Conservation (phyloP, 2,888 invertebrate species). For the Oscheius sp. region DNA sequence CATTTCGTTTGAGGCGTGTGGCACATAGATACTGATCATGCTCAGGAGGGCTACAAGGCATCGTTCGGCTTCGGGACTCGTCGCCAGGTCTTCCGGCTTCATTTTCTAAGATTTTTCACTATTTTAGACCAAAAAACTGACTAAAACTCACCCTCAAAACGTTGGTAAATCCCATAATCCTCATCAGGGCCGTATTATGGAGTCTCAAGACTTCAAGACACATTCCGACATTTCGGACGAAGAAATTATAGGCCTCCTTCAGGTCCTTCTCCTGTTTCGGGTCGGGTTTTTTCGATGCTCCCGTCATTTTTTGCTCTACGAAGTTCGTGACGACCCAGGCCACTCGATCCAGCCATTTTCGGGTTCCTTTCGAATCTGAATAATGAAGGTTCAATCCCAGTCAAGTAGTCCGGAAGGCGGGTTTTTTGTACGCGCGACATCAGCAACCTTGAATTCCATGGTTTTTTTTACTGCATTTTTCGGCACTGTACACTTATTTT, state of each 20-base stretch:
- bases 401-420: too few species aligned
- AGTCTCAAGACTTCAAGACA: conserved; percentile 66
- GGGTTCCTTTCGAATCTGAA: conserved; percentile 62
- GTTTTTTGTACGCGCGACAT: too few species aligned
- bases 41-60: conserved; percentile 66
- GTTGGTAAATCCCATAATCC: conserved; percentile 65
- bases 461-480: too few species aligned
- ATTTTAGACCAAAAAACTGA: too few species aligned
- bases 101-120: conserved; percentile 55
- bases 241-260: conserved; percentile 65
- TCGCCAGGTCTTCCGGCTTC: conserved; percentile 54
- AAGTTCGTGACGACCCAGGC: conserved; percentile 58
- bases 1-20: conserved; percentile 56
- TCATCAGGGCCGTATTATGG: conserved; percentile 68
- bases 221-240: conserved; percentile 64
- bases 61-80: conserved; percentile 63
- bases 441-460: too few species aligned
- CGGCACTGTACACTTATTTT: too few species aligned
- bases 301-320: conserved; percentile 43
- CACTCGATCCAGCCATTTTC: conserved; percentile 64
- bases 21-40: conserved; percentile 70
- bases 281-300: neutral
- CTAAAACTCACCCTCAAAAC: conserved; percentile 54
- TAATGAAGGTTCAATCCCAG: neutral
- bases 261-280: conserved; percentile 45